phyloP scores from a whole-genome alignment of 2,797 vertebrate genomes.

The Gallinago nigripennis region DNA sequence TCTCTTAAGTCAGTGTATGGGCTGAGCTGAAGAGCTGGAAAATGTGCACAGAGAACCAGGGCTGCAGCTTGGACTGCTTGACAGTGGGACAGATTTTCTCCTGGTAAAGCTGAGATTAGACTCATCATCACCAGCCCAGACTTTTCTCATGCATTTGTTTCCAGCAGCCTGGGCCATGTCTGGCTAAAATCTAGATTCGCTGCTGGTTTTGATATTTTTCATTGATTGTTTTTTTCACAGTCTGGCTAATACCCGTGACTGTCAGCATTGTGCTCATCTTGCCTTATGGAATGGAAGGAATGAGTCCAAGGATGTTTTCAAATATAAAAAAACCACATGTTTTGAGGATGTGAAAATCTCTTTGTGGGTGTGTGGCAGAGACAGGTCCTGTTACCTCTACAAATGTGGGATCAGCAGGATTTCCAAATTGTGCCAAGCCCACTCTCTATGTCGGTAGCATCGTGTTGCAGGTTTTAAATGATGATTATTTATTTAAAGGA shows the following conservation, averaged over 20 bases:
- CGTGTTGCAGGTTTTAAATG: not conserved
- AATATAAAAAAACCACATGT: not conserved
- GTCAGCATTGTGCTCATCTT: not conserved
- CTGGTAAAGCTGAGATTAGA: not conserved
- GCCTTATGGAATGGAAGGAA: not conserved
- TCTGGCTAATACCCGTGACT: not conserved
- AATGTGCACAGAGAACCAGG: not conserved
- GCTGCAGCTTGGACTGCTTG: not conserved
- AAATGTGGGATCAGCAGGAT: not conserved
- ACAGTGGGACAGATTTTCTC: not conserved
- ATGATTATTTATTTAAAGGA: not conserved
- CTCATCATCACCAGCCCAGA: not conserved
- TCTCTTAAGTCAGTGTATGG: not conserved
- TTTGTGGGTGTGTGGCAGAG: not conserved
- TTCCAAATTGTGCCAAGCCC: not conserved
- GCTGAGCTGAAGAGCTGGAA: not conserved
- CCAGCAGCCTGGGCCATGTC: not conserved
- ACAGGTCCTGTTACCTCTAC: not conserved
- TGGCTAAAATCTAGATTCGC: not conserved
- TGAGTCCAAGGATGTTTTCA: not conserved
- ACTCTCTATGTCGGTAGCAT: accelerated
- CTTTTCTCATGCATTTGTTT: not conserved
- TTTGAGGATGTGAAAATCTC: not conserved
- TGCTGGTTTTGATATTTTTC: not conserved
- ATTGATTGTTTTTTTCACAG: not conserved